phyloP scores from a whole-genome alignment of 2,888 invertebrate species.

The Cheiracanthium punctorium region DNA sequence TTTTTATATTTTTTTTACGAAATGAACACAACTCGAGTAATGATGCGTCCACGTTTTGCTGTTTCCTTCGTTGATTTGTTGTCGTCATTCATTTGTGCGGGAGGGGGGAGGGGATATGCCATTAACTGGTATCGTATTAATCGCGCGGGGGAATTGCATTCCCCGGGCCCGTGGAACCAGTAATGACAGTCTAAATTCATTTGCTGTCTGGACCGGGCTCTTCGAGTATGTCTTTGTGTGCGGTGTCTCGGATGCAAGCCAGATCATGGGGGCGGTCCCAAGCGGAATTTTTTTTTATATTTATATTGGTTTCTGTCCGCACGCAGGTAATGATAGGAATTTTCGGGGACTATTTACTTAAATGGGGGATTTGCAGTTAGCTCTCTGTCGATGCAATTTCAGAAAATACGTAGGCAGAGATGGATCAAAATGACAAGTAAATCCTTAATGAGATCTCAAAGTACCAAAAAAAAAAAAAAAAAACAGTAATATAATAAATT shows the following conservation, averaged over 20 bases:
- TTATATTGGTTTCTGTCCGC: too few relatives aligned
- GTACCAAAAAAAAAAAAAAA: too few relatives aligned
- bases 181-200: conserved; percentile 10
- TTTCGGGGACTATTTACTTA: too few relatives aligned
- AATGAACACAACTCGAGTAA: conserved; percentile 38
- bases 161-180: background rate
- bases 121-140: conserved; percentile 1
- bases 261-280: background rate
- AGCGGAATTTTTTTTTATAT: too few relatives aligned
- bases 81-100: conserved; percentile 6
- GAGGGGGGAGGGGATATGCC: background rate
- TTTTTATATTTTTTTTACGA: background rate
- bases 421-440: too few relatives aligned
- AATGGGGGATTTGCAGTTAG: too few relatives aligned
- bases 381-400: too few relatives aligned
- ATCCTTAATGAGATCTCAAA: too few relatives aligned
- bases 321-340: too few relatives aligned
- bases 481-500: too few relatives aligned
- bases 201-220: background rate
- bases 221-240: background rate
- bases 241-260: background rate
- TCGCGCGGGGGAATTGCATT: conserved; percentile 2
- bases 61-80: conserved; percentile 14
- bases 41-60: conserved; percentile 35
- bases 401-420: too few relatives aligned